Conservation (phyloP, 2,113 vertebrate species). For the Platysteira castanea region DNA sequence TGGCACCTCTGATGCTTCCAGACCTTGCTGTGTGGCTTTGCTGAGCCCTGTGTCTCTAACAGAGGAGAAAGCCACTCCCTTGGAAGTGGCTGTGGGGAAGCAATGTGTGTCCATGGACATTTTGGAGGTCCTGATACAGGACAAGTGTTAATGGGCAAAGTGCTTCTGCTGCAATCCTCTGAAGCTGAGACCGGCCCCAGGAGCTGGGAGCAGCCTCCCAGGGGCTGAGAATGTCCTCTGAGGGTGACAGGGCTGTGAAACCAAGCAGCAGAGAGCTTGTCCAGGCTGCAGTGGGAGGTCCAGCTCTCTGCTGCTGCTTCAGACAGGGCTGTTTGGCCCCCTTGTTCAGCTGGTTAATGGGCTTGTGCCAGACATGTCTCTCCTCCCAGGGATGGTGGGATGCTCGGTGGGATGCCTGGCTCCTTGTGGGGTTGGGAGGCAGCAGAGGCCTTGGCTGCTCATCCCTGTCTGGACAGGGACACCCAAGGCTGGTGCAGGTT, state of each 20-base stretch:
- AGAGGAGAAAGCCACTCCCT: not conserved
- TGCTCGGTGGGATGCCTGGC: fast-evolving
- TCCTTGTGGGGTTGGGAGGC: not conserved
- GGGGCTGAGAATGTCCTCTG: not conserved
- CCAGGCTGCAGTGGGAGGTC: not conserved
- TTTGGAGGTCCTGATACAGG: not conserved
- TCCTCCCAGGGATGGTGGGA: not conserved
- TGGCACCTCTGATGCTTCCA: not conserved
- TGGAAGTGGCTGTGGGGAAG: not conserved
- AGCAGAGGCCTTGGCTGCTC: not conserved
- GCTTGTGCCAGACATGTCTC: fast-evolving
- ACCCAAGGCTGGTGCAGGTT: not conserved
- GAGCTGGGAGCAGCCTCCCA: not conserved
- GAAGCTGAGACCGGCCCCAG: not conserved
- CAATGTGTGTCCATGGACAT: fast-evolving
- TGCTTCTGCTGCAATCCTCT: not conserved
- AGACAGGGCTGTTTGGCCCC: not conserved
- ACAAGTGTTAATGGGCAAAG: not conserved
- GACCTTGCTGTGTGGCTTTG: not conserved
- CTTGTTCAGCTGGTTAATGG: not conserved
- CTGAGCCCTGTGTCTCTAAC: not conserved
- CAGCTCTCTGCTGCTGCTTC: not conserved
- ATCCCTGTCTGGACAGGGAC: not conserved
- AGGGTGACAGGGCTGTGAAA: not conserved
- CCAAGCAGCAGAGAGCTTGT: not conserved